These are phyloP conservation scores for Amphilophus citrinellus DNA, from an alignment of 2,113 vertebrate species.

Conservation along the genomic window DNA sequence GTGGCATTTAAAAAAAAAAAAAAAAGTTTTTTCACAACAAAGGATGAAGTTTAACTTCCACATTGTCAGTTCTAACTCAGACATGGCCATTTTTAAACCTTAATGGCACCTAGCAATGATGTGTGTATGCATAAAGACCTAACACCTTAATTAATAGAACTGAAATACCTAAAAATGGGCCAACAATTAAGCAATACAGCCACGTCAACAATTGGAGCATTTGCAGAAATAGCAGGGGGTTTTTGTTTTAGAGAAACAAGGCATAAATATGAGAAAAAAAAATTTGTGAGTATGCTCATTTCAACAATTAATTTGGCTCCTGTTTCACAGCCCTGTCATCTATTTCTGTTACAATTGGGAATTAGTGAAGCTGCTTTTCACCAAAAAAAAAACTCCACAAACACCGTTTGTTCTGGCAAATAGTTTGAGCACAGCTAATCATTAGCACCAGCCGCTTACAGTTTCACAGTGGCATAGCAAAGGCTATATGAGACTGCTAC, in stretches of 20 bases:
- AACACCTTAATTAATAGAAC: too few relatives aligned
- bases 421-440: constrained; percentile 26
- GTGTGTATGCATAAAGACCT: too few relatives aligned
- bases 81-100: background rate
- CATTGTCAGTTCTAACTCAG: background rate
- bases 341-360: constrained; percentile 14
- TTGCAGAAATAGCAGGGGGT: too few relatives aligned
- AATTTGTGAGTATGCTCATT: background rate
- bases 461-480: background rate
- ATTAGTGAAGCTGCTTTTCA: constrained; percentile 25
- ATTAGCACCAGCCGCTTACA: background rate
- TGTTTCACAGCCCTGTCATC: background rate
- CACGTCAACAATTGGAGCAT: too few relatives aligned
- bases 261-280: background rate
- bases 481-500: background rate
- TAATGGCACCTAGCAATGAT: background rate
- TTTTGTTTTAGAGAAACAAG: background rate
- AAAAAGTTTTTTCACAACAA: background rate
- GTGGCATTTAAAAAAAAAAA: rapidly evolving
- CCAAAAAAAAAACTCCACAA: background rate
- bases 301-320: background rate
- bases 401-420: background rate
- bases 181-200: too few relatives aligned
- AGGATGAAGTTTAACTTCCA: background rate
- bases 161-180: too few relatives aligned